These are phyloP conservation scores for Thymelicus acteon DNA, from an alignment of 2,888 invertebrate species.

Conservation along the genomic window DNA sequence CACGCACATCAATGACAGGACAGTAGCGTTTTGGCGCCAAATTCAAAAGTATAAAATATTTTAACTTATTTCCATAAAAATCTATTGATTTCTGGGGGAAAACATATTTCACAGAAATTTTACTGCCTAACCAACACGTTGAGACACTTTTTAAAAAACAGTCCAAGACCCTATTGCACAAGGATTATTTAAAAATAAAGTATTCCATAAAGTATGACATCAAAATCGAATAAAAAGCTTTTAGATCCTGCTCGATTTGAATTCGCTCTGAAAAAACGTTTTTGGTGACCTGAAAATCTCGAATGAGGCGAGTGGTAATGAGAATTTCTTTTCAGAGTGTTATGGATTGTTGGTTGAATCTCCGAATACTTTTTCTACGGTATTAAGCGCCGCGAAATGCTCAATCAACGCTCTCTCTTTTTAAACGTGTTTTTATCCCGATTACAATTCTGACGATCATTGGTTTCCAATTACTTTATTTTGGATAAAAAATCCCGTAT, in stretches of 20 bases:
- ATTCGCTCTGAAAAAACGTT: neutral
- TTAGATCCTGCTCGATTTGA: neutral
- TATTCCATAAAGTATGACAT: no score
- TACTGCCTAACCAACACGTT: no score
- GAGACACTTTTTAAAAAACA: no score
- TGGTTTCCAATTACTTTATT: constrained; percentile 7
- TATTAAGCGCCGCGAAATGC: constrained; percentile 4
- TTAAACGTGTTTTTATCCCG: neutral
- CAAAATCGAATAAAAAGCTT: no score
- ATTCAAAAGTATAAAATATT: no score
- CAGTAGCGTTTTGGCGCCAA: no score
- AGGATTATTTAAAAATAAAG: no score
- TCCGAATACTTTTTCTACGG: constrained; percentile 3
- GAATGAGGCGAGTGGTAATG: constrained; percentile 1
- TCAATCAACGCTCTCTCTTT: constrained; percentile 14
- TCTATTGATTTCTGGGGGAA: no score
- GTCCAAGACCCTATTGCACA: no score
- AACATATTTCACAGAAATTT: no score
- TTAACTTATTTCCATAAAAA: no score
- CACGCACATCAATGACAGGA: no score
- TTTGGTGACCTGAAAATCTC: neutral
- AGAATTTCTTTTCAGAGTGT: constrained; percentile 12
- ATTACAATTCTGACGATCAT: neutral
- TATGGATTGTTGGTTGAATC: constrained; percentile 12
- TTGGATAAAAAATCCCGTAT: neutral